phyloP scores from a whole-genome alignment of 2,888 invertebrate genomes.

The Leucophenga maculata region DNA sequence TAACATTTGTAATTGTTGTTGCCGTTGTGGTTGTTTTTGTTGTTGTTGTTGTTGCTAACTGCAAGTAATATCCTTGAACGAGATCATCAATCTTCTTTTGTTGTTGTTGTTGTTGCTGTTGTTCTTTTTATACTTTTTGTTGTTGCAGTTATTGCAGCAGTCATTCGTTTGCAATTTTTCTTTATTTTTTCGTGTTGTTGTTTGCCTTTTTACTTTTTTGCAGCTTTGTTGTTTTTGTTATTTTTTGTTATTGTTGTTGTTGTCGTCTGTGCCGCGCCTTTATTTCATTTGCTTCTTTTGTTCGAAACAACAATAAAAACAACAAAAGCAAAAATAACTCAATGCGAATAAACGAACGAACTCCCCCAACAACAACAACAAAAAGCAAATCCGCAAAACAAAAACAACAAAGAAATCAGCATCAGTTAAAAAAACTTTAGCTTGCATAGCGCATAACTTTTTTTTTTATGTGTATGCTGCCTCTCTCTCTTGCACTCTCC shows the following conservation, averaged over 20 bases:
- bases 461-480: conserved; percentile 17
- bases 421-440: too few relatives aligned
- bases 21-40: conserved; percentile 13
- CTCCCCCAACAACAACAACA: conserved; percentile 16
- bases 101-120: conserved; percentile 38
- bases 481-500: not conserved
- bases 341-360: conserved; percentile 6
- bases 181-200: conserved; percentile 21
- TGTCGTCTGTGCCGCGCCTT: conserved; percentile 29
- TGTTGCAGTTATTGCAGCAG: conserved; percentile 2
- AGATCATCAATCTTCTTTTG: conserved; percentile 67
- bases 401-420: conserved; percentile 25
- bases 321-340: conserved; percentile 40
- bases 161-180: too few relatives aligned
- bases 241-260: conserved; percentile 22
- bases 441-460: conserved; percentile 23
- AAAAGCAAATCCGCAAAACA: not conserved
- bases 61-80: conserved; percentile 63
- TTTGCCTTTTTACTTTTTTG: conserved; percentile 5
- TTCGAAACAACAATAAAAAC: too few relatives aligned
- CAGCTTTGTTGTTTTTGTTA: too few relatives aligned
- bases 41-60: conserved; percentile 32
- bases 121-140: not conserved
- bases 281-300: conserved; percentile 39
- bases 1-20: not conserved